phyloP scores from a whole-genome alignment of 2,113 vertebrate genomes.

The Phrynosoma blainvillii region DNA sequence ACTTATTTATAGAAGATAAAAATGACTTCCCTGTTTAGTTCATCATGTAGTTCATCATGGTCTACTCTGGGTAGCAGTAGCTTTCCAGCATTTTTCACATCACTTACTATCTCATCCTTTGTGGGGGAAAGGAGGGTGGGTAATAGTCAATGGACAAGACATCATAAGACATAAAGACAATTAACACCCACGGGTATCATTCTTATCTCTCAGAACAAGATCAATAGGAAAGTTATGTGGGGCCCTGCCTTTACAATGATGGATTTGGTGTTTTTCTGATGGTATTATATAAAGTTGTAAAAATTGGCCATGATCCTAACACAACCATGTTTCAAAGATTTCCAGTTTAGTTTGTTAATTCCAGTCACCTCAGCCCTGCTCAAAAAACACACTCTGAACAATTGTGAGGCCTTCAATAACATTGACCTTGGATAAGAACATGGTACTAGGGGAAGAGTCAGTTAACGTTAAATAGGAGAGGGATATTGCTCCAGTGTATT shows the following conservation, averaged over 20 bases:
- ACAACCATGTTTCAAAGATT: not conserved
- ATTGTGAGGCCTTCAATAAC: not conserved
- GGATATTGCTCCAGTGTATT: not conserved
- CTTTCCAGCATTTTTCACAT: not conserved
- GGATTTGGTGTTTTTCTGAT: not conserved
- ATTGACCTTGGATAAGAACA: not conserved
- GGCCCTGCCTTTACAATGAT: not conserved
- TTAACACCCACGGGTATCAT: not conserved
- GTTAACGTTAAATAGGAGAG: not conserved
- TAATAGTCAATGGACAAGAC: not conserved
- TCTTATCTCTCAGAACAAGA: not conserved
- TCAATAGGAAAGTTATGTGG: not conserved
- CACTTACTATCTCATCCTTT: not conserved
- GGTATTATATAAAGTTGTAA: not conserved
- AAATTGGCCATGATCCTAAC: not conserved
- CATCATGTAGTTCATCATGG: no score
- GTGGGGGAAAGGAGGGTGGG: not conserved
- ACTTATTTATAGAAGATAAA: no score
- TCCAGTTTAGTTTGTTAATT: not conserved
- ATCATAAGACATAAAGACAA: no score
- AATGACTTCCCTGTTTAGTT: no score
- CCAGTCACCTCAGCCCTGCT: not conserved
- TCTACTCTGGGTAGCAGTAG: not conserved
- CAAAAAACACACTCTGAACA: not conserved
- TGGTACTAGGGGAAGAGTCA: not conserved